A percentile compares a stretch with the other conserved stretches of the same genome.
Conservation (phyloP, 2,113 vertebrate genomes). For the Nothocercus nigrocapillus region DNA sequence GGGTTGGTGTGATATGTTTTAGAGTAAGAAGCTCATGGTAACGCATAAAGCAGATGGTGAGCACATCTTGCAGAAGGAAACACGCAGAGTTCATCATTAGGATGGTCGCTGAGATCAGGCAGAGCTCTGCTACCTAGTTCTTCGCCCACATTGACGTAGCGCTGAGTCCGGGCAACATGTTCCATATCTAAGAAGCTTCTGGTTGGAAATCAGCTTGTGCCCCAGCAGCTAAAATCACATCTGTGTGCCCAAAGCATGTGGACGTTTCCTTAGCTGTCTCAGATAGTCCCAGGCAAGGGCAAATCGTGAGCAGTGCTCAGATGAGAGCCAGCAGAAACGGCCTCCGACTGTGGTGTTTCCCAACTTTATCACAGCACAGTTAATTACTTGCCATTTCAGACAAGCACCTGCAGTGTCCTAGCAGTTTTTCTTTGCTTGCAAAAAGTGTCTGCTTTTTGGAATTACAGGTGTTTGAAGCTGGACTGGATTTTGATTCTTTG, state of each 20-base stretch:
- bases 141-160: background rate
- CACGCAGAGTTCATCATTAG: too few species aligned
- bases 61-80: too few species aligned
- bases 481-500: background rate
- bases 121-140: too few species aligned
- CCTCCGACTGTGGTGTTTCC: background rate
- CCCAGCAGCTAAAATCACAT: background rate
- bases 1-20: too few species aligned
- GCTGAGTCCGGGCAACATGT: accelerated
- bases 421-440: background rate
- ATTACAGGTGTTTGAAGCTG: conserved; percentile 9
- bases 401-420: background rate
- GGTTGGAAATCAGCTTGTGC: background rate
- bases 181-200: background rate
- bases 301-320: background rate
- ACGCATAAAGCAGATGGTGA: too few species aligned
- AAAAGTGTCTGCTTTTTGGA: background rate
- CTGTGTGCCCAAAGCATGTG: background rate
- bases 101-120: too few species aligned
- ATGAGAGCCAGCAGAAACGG: background rate
- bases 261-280: background rate
- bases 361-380: background rate
- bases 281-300: background rate
- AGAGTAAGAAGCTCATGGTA: too few species aligned
- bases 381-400: conserved; percentile 35